These are phyloP conservation scores for Pyrocoelia pectoralis DNA, from an alignment of 2,888 invertebrate species.

Conservation along the genomic window DNA sequence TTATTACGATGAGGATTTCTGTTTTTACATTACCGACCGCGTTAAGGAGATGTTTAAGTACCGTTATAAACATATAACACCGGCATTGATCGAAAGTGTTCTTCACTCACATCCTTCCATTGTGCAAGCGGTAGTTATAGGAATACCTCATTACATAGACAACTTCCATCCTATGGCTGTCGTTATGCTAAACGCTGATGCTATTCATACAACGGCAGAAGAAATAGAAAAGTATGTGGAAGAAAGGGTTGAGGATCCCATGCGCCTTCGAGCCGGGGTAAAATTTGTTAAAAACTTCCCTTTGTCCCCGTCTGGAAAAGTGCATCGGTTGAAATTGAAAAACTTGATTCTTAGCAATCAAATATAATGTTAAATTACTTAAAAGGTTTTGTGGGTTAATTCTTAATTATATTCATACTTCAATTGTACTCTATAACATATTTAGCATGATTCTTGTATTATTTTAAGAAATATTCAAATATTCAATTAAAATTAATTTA, in stretches of 20 bases:
- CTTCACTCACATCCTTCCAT: constrained; percentile 51
- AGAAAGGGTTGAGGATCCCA: background rate
- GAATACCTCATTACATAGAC: constrained; percentile 51
- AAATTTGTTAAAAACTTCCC: background rate
- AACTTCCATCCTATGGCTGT: constrained; percentile 52
- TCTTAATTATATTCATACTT: too few relatives aligned
- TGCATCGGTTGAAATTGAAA: background rate
- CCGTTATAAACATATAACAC: constrained; percentile 60
- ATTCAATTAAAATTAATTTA: too few relatives aligned
- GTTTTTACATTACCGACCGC: too few relatives aligned
- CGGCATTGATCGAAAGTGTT: constrained; percentile 49
- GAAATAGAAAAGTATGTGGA: background rate
- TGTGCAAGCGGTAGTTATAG: constrained; percentile 47
- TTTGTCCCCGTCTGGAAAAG: background rate
- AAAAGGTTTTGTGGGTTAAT: too few relatives aligned
- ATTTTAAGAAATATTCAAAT: too few relatives aligned
- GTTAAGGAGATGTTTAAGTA: constrained; percentile 64
- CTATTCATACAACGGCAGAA: background rate
- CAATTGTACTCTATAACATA: too few relatives aligned
- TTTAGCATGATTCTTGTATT: too few relatives aligned
- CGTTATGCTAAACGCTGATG: constrained; percentile 34
- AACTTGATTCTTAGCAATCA: background rate
- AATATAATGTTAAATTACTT: background rate
- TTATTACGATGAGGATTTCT: constrained; percentile 62
- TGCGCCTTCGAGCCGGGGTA: background rate